Evolutionary conservation across 2,888 invertebrate species (phyloP).

Genomic region (Eumacrocentrus americanus): DNA sequence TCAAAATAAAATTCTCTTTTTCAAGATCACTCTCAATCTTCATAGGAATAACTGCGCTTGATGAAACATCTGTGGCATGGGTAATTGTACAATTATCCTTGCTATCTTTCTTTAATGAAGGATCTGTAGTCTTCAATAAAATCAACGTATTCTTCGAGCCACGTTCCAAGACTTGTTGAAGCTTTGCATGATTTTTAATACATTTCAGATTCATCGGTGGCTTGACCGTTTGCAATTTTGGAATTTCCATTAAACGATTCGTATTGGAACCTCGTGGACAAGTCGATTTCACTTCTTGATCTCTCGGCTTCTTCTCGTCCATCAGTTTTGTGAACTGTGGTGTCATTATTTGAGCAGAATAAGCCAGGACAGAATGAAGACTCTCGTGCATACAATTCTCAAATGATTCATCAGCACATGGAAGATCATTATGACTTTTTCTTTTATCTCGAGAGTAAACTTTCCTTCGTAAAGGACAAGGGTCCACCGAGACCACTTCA

Average conservation of each 20-base stretch:
- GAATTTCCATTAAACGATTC: background rate
- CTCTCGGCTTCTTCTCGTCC: conserved; percentile 14
- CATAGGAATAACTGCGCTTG: background rate
- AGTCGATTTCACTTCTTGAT: background rate
- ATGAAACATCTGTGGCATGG: background rate
- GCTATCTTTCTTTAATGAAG: conserved; percentile 21
- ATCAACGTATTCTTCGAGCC: conserved; percentile 40
- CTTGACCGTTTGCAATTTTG: background rate
- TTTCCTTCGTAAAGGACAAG: background rate
- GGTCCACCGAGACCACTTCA: conserved; percentile 44
- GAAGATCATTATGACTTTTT: no score
- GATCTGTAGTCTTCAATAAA: conserved; percentile 41
- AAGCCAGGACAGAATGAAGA: conserved; percentile 50
- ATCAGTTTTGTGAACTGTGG: conserved; percentile 38
- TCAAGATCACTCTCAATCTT: no score
- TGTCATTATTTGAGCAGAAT: conserved; percentile 44
- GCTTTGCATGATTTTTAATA: conserved; percentile 26
- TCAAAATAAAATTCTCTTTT: background rate
- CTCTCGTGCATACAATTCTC: conserved; percentile 49
- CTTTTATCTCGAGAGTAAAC: conserved; percentile 10
- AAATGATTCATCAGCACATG: conserved; percentile 32
- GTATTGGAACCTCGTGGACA: background rate
- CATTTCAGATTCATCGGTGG: conserved; percentile 12
- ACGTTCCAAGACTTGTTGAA: conserved; percentile 41
- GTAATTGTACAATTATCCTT: background rate